phyloP scores from a whole-genome alignment of 1,140 invertebrate genomes.

The Whitmania pigra region DNA sequence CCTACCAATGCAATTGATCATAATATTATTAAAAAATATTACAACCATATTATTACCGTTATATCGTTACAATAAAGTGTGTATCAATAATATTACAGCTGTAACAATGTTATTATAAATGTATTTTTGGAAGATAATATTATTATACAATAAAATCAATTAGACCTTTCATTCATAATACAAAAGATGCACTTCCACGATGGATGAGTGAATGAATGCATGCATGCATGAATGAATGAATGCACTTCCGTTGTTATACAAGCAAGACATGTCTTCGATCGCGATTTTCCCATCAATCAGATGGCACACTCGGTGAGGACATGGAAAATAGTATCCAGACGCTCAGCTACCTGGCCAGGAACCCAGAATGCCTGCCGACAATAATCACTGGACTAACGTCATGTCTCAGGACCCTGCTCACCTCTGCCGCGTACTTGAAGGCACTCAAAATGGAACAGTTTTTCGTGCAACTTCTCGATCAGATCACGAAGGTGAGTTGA shows the following conservation, averaged over 20 bases:
- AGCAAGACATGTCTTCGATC: not conserved
- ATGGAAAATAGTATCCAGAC: constrained; percentile 45
- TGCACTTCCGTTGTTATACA: not conserved
- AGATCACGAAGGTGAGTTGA: constrained; percentile 44
- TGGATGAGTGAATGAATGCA: not conserved
- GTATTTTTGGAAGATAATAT: too few relatives aligned
- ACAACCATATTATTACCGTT: not conserved
- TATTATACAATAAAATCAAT: not conserved
- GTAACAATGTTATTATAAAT: too few relatives aligned
- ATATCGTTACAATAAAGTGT: too few relatives aligned
- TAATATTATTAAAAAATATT: not conserved
- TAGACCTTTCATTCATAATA: too few relatives aligned
- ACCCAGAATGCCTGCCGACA: constrained; percentile 51
- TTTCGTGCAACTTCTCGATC: constrained; percentile 47
- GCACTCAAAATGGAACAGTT: constrained; percentile 43
- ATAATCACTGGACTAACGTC: constrained; percentile 45
- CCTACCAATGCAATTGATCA: not conserved
- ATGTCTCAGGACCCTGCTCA: constrained; percentile 44
- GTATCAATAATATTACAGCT: too few relatives aligned
- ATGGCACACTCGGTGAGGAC: constrained; percentile 35
- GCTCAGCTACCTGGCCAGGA: constrained; percentile 48
- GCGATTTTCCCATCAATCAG: constrained; percentile 6
- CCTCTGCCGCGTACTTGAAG: constrained; percentile 42
- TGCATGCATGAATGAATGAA: constrained; percentile 8
- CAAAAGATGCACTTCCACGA: not conserved